These are phyloP conservation scores for Trachelipus rathkii DNA, from an alignment of 1,140 invertebrate species.

Conservation along the genomic window DNA sequence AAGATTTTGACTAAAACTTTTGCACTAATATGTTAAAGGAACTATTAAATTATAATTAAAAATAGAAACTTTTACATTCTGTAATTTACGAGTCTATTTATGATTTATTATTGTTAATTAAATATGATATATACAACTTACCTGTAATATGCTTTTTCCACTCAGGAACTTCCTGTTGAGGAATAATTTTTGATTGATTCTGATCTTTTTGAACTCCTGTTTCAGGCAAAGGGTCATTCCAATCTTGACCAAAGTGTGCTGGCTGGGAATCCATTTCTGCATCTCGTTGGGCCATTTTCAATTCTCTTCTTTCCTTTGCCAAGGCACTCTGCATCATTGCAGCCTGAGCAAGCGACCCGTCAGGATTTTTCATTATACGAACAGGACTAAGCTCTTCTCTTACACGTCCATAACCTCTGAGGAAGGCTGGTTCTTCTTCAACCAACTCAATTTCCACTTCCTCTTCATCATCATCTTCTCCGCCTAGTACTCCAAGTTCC, in stretches of 20 bases:
- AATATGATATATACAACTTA: neutral
- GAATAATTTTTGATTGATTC: conserved; percentile 31
- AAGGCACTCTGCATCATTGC: conserved; percentile 99
- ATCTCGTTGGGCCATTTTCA: conserved; percentile 86
- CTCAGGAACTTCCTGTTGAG: conserved; percentile 76
- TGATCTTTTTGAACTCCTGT: conserved; percentile 46
- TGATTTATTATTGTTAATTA: no score
- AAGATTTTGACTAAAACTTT: neutral
- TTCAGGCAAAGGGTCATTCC: conserved; percentile 93
- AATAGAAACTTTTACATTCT: no score
- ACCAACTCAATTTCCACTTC: conserved; percentile 99
- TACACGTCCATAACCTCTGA: conserved; percentile 76
- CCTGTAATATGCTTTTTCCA: conserved; percentile 97
- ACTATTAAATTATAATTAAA: no score
- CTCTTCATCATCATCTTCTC: conserved; percentile 87
- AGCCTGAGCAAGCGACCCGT: conserved; percentile 92
- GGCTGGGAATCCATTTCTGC: conserved; percentile 75
- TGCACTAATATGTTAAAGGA: no score
- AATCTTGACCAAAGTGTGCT: conserved; percentile 60
- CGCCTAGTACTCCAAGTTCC: conserved; percentile 68
- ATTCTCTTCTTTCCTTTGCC: conserved; percentile 91
- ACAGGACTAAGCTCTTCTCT: conserved; percentile 89
- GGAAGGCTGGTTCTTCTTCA: conserved; percentile 95
- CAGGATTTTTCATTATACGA: conserved; percentile 98
- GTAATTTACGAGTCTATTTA: no score